These are phyloP conservation scores for Sarcoramphus papa DNA, from an alignment of 2,797 vertebrate species.

Conservation along the genomic window DNA sequence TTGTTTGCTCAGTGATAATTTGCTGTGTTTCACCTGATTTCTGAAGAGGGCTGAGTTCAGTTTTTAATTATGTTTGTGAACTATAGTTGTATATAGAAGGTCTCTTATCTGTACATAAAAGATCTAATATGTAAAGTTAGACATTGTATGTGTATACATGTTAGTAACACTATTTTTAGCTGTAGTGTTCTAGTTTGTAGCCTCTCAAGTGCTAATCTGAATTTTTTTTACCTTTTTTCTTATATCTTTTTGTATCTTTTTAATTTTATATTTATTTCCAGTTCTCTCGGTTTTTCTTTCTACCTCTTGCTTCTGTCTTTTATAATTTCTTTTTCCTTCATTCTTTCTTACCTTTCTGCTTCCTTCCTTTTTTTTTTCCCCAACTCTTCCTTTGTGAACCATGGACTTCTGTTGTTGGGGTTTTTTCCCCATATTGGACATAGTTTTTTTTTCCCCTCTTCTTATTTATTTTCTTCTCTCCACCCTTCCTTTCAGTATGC, in stretches of 20 bases:
- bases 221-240: background rate
- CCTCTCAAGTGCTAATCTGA: background rate
- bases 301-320: background rate
- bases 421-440: background rate
- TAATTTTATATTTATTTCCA: background rate
- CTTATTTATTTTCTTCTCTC: background rate
- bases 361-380: background rate
- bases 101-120: background rate
- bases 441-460: fast-evolving
- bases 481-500: background rate
- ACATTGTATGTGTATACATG: fast-evolving
- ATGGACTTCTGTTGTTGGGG: background rate
- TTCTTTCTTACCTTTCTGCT: background rate
- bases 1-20: background rate
- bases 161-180: background rate
- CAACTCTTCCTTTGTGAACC: background rate
- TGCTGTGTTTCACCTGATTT: background rate
- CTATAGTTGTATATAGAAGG: background rate
- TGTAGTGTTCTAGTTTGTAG: background rate
- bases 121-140: background rate
- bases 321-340: background rate
- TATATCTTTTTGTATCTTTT: background rate
- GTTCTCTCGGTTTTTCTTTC: background rate
- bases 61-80: background rate
- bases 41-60: background rate